Conservation (phyloP, 2,797 vertebrate genomes). For the Eulemur mongoz region DNA sequence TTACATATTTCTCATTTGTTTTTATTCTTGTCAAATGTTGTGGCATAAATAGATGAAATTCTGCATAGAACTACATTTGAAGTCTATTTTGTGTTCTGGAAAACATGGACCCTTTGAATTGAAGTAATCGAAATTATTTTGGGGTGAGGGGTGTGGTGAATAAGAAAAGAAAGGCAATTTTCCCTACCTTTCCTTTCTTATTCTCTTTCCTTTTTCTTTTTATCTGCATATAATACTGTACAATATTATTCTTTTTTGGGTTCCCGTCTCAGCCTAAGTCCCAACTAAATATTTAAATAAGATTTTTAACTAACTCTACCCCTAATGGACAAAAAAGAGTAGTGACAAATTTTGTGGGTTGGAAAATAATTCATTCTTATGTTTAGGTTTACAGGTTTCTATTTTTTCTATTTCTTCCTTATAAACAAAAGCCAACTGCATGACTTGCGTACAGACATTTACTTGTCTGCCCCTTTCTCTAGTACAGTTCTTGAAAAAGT, state of each 20-base stretch:
- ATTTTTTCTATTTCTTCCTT: not conserved
- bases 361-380: conserved; percentile 5
- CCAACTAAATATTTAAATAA: not conserved
- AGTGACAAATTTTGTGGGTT: not conserved
- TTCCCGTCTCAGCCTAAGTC: not conserved
- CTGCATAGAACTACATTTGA: not conserved
- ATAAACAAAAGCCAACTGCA: not conserved
- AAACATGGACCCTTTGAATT: not conserved
- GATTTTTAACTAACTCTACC: conserved; percentile 6
- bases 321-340: not conserved
- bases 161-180: not conserved
- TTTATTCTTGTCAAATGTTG: conserved; percentile 53
- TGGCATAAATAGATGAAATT: conserved; percentile 33
- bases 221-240: not conserved
- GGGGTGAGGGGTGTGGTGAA: not conserved
- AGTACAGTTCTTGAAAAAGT: not conserved
- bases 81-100: not conserved
- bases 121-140: not conserved
- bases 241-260: not conserved
- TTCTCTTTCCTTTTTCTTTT: not conserved
- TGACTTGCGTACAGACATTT: not conserved
- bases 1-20: conserved; percentile 69
- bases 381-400: not conserved
- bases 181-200: not conserved
- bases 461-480: not conserved